Percentiles rank a stretch among this genome's conserved stretches.
These are phyloP conservation scores for Gila robusta DNA, from an alignment of 2,797 vertebrate species.

Conservation along the genomic window DNA sequence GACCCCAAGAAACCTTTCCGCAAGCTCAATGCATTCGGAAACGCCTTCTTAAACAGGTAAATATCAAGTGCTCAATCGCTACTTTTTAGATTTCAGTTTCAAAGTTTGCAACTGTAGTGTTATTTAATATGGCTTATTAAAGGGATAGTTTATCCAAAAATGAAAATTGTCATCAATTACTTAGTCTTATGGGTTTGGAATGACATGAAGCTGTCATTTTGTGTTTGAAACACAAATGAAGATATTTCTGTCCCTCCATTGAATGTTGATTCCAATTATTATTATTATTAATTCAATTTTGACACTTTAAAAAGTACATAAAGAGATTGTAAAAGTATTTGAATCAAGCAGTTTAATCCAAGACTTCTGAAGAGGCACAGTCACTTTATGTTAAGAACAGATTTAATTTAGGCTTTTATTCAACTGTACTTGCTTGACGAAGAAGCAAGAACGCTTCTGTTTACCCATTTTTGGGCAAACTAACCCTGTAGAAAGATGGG, in stretches of 20 bases:
- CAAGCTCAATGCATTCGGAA: slow-evolving; percentile 95
- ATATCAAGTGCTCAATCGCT: neutral
- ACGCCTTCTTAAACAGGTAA: slow-evolving; percentile 95
- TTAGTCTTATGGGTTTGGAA: too few species aligned
- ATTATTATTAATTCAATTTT: too few species aligned
- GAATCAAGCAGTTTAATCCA: neutral
- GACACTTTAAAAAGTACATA: too few species aligned
- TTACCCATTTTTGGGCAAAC: neutral
- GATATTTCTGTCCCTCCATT: neutral
- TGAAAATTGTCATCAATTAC: neutral
- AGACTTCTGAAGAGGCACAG: too few species aligned
- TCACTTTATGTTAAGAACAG: too few species aligned
- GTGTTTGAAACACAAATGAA: neutral
- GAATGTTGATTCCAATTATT: neutral
- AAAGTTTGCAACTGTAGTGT: neutral
- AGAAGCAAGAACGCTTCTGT: too few species aligned
- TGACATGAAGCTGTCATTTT: neutral
- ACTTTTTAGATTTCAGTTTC: neutral
- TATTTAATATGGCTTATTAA: neutral
- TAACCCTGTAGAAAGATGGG: neutral
- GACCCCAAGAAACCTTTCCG: slow-evolving; percentile 97
- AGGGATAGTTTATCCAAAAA: neutral
- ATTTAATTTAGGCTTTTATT: neutral
- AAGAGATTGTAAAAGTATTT: neutral
- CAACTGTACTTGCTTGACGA: neutral